phyloP scores from a whole-genome alignment of 37 sponge, comb jelly and placozoan species.

The Eunapius fragilis region DNA sequence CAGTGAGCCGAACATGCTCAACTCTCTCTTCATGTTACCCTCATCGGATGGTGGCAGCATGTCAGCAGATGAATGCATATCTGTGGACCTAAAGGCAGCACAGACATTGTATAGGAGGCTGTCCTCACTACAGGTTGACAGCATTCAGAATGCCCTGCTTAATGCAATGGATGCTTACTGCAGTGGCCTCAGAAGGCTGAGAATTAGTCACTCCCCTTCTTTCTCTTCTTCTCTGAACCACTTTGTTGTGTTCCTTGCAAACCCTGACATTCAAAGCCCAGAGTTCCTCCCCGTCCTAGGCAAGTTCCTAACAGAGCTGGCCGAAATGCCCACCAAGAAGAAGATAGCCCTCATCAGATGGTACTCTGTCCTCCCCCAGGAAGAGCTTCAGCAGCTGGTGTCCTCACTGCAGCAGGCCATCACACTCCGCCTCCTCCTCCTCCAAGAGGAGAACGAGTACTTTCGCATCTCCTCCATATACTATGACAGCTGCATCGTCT shows the following conservation, averaged over 20 bases:
- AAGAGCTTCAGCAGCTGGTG: conserved; percentile 50
- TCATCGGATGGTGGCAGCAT: not conserved
- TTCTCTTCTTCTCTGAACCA: conserved; percentile 45
- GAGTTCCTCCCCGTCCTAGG: conserved; percentile 80
- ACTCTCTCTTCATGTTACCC: conserved; percentile 55
- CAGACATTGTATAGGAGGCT: conserved; percentile 40
- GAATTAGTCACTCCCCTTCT: not conserved
- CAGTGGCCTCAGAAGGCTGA: conserved; percentile 8
- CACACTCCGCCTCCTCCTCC: conserved; percentile 47
- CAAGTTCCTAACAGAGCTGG: conserved; percentile 42
- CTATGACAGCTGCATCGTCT: conserved; percentile 28
- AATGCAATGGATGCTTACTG: conserved; percentile 70
- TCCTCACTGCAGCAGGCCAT: conserved; percentile 66
- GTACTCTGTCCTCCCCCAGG: conserved; percentile 57
- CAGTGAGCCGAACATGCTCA: conserved; percentile 59
- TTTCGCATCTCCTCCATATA: not conserved
- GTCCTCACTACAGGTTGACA: conserved; percentile 32
- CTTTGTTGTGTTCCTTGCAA: conserved; percentile 71
- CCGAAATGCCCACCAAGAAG: conserved; percentile 21
- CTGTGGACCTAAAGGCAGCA: conserved; percentile 50
- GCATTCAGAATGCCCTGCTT: conserved; percentile 52
- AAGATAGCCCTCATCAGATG: conserved; percentile 62
- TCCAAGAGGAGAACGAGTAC: conserved; percentile 31
- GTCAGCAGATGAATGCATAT: conserved; percentile 13
- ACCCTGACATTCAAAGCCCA: conserved; percentile 82